These are phyloP conservation scores for Hippocampus mohnikei DNA, from an alignment of 2,113 vertebrate genomes.

Conservation along the genomic window DNA sequence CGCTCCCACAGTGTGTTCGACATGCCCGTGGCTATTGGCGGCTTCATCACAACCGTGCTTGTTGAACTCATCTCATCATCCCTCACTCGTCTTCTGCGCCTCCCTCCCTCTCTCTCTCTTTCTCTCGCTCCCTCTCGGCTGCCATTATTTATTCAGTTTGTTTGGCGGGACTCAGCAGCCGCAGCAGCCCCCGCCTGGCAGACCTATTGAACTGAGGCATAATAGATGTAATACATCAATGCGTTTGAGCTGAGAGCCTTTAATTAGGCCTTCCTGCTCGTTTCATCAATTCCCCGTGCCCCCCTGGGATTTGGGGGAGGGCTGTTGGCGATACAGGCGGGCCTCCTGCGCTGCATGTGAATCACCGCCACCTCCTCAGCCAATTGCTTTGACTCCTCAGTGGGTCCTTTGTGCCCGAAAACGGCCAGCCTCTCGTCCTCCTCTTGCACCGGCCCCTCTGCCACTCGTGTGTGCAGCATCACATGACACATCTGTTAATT, in stretches of 20 bases:
- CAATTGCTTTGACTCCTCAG: constrained; percentile 36
- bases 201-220: constrained; percentile 90
- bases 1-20: constrained; percentile 40
- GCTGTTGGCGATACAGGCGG: constrained; percentile 67
- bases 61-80: constrained; percentile 29
- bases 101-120: neutral
- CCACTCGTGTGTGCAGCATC: constrained; percentile 73
- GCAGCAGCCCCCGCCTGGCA: constrained; percentile 80
- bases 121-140: constrained; percentile 42
- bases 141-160: constrained; percentile 91
- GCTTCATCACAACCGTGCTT: constrained; percentile 60
- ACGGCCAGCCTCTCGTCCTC: constrained; percentile 23
- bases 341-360: constrained; percentile 82
- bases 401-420: constrained; percentile 53
- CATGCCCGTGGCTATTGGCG: constrained; percentile 56
- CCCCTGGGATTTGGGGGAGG: constrained; percentile 76
- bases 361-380: constrained; percentile 68
- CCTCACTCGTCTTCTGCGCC: constrained; percentile 13
- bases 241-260: constrained; percentile 96
- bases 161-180: constrained; percentile 87
- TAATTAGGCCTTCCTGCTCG: constrained; percentile 98
- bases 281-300: constrained; percentile 89
- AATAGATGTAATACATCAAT: constrained; percentile 99
- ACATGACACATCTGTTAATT: constrained; percentile 74
- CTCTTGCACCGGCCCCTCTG: constrained; percentile 41